Evolutionary conservation across 2,113 vertebrate species (phyloP).

Genomic region (Synodontis membranacea): DNA sequence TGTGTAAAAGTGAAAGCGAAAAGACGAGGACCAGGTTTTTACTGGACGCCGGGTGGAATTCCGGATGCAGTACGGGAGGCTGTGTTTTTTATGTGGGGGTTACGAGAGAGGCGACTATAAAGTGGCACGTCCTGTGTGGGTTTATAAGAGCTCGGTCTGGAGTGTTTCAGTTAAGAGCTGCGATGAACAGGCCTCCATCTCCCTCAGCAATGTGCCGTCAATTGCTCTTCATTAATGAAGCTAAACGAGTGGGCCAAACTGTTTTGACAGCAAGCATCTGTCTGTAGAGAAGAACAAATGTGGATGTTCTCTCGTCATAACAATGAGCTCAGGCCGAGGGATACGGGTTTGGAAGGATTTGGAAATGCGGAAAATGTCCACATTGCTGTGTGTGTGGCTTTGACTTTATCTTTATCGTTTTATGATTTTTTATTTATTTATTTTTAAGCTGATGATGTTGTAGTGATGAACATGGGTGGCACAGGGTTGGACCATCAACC

Average conservation of each 20-base stretch:
- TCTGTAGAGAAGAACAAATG: slow-evolving; percentile 49
- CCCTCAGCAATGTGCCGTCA: slow-evolving; percentile 8
- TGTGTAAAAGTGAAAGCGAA: slow-evolving; percentile 69
- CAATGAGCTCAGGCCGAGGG: not conserved
- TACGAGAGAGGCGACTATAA: slow-evolving; percentile 26
- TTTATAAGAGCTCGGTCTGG: slow-evolving; percentile 30
- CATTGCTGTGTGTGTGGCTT: not conserved
- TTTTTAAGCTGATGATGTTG: not conserved
- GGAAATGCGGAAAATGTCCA: not conserved
- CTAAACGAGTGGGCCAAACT: slow-evolving; percentile 68
- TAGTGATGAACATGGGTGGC: not conserved
- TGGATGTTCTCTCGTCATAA: slow-evolving; percentile 9
- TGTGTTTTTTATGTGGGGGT: slow-evolving; percentile 18
- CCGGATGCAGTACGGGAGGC: not conserved
- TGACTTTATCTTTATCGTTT: not conserved
- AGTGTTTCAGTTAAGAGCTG: not conserved
- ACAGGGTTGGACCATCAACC: not conserved
- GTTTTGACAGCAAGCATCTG: slow-evolving; percentile 73
- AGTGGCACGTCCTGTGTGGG: slow-evolving; percentile 31
- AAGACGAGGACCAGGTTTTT: slow-evolving; percentile 62
- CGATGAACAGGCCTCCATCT: slow-evolving; percentile 12
- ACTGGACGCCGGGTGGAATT: slow-evolving; percentile 19
- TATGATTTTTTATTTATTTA: too few relatives aligned
- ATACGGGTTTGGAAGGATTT: not conserved
- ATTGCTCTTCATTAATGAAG: slow-evolving; percentile 65